Base-by-base conservation (phyloP, 1,140 invertebrate species). In the Frieseomelitta varia region DNA sequence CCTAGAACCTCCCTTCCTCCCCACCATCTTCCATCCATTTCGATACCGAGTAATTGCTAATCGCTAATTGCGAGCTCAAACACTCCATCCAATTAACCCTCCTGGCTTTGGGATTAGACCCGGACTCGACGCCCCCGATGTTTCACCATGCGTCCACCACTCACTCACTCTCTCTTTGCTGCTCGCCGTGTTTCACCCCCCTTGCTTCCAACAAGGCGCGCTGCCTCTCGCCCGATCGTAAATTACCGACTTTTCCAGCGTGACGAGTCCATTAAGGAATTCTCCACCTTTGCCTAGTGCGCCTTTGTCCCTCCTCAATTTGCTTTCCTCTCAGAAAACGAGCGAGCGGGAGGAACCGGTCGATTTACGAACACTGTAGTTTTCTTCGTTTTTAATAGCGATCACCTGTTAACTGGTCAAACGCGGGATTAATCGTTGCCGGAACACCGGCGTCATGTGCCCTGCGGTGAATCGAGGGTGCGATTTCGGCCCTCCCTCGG, bases 31-130 rank as follows among this genome's bases (percentile, higher is more conserved):
- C 58, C 77, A 67, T 71, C 84, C 90, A 87, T 89, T 90, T 85
- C 75, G 85, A 88, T 84, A 87, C 85, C 85, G 91, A 94, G 93
- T 94, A 94, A 95, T 94, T 94, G 93, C 93, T 93, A 94, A 94
- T 94, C 93, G 90, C 92, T 94, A 94, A 94, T 94, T 94, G 92
- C 93, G 79, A 92, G 79, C 86, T 91, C 90, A 93, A 93, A 92
- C 90, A 93, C 92, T 94, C 92, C 90, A 92, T 93, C 93, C 92
- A 94, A 94, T 94, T 94, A 93, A 94, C 90, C 88, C 84, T 77
- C 72, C 75, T 76, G 47, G 39, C 71, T 14, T 56, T 61, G 61
- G 24, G 71, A 72, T 47, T n/a, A n/a, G 68, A 39, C 30, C 19
- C 17, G 17, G 34, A 74, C 4, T 24, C 69, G 34, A 19, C 47